Evolutionary conservation across 2,113 vertebrate species (phyloP).

Genomic region (Microtus richardsoni): DNA sequence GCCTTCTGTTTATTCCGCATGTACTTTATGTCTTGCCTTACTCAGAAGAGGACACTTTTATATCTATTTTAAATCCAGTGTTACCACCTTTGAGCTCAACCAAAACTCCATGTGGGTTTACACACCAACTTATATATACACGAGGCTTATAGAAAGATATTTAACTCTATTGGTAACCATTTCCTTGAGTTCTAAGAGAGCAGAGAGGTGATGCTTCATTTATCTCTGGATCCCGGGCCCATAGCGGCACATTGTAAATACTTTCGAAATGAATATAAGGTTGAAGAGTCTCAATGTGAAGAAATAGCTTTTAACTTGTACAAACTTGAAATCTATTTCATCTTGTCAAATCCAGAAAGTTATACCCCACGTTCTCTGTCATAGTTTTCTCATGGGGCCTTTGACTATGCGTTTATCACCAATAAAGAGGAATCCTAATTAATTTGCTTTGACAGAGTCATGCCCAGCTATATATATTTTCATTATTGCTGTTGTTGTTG

Average conservation of each 20-base stretch:
- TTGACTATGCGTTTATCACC: background rate
- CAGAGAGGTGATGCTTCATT: background rate
- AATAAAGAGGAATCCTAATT: background rate
- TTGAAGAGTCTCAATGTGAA: background rate
- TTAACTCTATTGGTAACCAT: background rate
- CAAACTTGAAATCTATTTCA: background rate
- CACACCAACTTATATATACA: accelerated
- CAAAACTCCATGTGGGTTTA: background rate
- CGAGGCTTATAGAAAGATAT: background rate
- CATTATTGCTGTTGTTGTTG: background rate
- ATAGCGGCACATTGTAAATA: background rate
- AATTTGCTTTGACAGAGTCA: background rate
- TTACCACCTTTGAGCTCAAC: too few species aligned
- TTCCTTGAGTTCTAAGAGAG: background rate
- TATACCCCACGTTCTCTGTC: background rate
- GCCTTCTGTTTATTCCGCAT: background rate
- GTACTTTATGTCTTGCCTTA: background rate
- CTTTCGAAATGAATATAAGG: background rate
- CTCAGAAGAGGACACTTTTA: background rate
- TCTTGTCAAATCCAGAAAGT: background rate
- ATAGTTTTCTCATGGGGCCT: background rate
- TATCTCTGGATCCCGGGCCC: background rate
- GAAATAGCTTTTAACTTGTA: background rate
- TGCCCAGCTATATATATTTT: background rate
- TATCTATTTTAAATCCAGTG: background rate